Base-by-base conservation (phyloP, 1,140 invertebrate genomes). In the Cheumatopsyche charites region DNA sequence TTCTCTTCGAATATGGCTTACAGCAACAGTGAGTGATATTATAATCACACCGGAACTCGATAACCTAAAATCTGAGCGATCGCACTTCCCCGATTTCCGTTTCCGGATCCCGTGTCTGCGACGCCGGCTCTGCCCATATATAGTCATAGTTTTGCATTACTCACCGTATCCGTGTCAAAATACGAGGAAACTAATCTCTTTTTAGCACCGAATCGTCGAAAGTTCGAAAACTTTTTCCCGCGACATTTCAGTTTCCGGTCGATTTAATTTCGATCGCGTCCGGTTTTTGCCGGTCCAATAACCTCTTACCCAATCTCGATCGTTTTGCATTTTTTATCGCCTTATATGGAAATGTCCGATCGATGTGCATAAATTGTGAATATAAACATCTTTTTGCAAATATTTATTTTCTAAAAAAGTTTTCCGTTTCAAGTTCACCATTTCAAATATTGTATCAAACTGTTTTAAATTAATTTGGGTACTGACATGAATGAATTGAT, bases 81-180 rank as follows among this genome's bases (percentile, higher is more conserved):
- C 3, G 29, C 3, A 36, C 3, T 36, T 3, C 29, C 29, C 3
- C 29, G 3, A 9, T 36, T 36, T 36, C 3, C 9, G n/a, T 36
- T 36, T 4, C 29, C 3, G 29, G 29, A 9, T 9, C 3, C 29
- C 9, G 3, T 36, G 3, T 36, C 29, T 36, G 9, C 29, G 29
- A 58, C 55, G 7, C 55, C 21, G 19, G 21, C 55, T 58, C 17
- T 47, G 43, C 2, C 55, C 55, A 58, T 25, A 58, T 58, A 58
- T 58, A 19, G 55, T 13, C 23, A 58, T 58, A 7, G 21, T 58
- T 58, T 58, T 58, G 55, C 55, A 25, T 52, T 52, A 52, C 55
- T 58, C 55, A 58, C 13, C 15, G 47, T 4, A 2, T 15, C 55
- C 23, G 3, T 36, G 29, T 36, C 29, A 36, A 36, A 36, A 36